Percentiles rank a stretch among this genome's conserved stretches.
These are phyloP conservation scores for Coregonus sp. DNA, from an alignment of 2,797 vertebrate genomes.

Conservation along the genomic window DNA sequence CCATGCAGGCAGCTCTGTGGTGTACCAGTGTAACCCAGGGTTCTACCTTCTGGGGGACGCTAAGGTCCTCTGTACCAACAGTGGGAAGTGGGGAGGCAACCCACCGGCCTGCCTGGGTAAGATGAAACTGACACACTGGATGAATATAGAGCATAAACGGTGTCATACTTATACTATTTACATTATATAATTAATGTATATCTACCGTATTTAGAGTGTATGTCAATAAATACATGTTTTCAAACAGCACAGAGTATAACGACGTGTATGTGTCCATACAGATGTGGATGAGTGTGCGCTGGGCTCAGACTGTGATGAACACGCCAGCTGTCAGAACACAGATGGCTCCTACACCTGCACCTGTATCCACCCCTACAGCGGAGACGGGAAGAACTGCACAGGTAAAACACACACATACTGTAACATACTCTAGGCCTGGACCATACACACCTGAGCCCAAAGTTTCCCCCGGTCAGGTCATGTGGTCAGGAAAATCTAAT, in stretches of 20 bases:
- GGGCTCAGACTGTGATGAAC: constrained; percentile 88
- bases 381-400: constrained; percentile 92
- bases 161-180: too few relatives aligned
- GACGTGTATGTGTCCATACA: constrained; percentile 50
- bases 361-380: constrained; percentile 86
- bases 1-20: constrained; percentile 85
- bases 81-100: constrained; percentile 89
- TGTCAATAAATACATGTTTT: too few relatives aligned
- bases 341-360: constrained; percentile 92
- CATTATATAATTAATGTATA: too few relatives aligned
- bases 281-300: constrained; percentile 96
- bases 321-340: constrained; percentile 91
- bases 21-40: constrained; percentile 89
- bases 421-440: too few relatives aligned
- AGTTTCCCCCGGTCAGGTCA: too few relatives aligned
- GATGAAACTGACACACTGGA: background rate
- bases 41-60: constrained; percentile 94
- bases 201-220: too few relatives aligned
- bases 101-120: constrained; percentile 91
- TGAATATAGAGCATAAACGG: too few relatives aligned
- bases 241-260: background rate
- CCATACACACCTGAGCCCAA: too few relatives aligned
- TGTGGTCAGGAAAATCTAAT: too few relatives aligned
- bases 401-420: constrained; percentile 69
- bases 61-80: constrained; percentile 87